Evolutionary conservation across 2,797 vertebrate genomes (phyloP).

Genomic region (Sebastes wilsoni): DNA sequence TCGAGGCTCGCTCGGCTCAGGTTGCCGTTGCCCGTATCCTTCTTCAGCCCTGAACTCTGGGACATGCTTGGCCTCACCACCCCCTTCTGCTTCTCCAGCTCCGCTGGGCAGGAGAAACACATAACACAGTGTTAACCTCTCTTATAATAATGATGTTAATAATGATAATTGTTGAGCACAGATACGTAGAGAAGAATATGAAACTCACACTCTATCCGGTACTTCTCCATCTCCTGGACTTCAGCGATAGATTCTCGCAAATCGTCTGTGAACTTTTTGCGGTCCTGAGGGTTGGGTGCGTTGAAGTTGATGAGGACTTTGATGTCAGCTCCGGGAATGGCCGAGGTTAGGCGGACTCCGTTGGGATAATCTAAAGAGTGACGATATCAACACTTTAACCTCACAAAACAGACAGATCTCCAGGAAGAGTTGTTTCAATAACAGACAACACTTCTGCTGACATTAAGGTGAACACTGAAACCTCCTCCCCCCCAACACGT

Average conservation of each 20-base stretch:
- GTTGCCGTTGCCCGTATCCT: constrained; percentile 91
- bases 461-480: neutral
- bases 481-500: too few relatives aligned
- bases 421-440: too few relatives aligned
- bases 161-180: neutral
- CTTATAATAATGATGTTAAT: neutral
- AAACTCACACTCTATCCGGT: constrained; percentile 95
- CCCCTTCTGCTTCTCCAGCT: constrained; percentile 97
- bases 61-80: constrained; percentile 92
- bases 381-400: neutral
- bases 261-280: constrained; percentile 97
- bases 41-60: constrained; percentile 91
- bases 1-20: constrained; percentile 92
- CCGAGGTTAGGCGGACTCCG: constrained; percentile 93
- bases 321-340: constrained; percentile 93
- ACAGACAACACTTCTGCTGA: neutral
- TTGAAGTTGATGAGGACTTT: constrained; percentile 98
- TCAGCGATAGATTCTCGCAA: constrained; percentile 95
- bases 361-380: constrained; percentile 92
- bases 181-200: neutral
- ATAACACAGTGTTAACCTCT: neutral
- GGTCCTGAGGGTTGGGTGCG: constrained; percentile 97
- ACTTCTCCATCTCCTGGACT: constrained; percentile 99
- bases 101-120: constrained; percentile 81
- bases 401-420: too few relatives aligned